These are phyloP conservation scores for Microcebus ravelobensis DNA, from an alignment of 2,113 vertebrate species.

Conservation along the genomic window DNA sequence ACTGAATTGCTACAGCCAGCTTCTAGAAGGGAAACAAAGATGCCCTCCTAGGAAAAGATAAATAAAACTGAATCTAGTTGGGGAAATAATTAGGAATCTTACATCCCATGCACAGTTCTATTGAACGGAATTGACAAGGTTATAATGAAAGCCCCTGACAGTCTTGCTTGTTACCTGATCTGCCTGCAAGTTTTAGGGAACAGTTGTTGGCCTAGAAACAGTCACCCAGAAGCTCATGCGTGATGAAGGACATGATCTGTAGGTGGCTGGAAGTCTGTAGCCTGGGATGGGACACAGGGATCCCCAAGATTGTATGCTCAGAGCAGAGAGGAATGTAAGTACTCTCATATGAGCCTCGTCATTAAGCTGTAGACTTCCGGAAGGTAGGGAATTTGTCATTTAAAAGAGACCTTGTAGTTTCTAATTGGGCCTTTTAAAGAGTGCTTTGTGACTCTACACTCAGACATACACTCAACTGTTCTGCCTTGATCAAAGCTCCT, in stretches of 20 bases:
- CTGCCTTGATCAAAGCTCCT: slow-evolving; percentile 58
- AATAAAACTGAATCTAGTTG: not conserved
- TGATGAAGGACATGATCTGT: rapidly evolving
- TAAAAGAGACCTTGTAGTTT: not conserved
- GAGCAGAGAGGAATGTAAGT: not conserved
- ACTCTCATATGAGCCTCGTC: not conserved
- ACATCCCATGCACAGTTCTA: not conserved
- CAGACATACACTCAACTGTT: not conserved
- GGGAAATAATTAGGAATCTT: not conserved
- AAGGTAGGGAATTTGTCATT: not conserved
- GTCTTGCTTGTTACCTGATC: not conserved
- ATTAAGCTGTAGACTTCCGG: not conserved
- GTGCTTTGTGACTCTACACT: not conserved
- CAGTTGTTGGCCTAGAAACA: not conserved
- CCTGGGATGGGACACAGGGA: not conserved
- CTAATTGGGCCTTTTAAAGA: not conserved
- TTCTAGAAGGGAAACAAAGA: not conserved
- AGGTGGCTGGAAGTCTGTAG: not conserved
- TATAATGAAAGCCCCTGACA: not conserved
- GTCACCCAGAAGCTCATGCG: not conserved
- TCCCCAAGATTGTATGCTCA: not conserved
- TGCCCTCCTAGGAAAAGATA: not conserved
- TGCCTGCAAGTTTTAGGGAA: not conserved
- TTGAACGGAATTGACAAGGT: not conserved
- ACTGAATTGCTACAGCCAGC: not conserved